Conservation (phyloP, 2,113 vertebrate species). For the Lota lota region DNA sequence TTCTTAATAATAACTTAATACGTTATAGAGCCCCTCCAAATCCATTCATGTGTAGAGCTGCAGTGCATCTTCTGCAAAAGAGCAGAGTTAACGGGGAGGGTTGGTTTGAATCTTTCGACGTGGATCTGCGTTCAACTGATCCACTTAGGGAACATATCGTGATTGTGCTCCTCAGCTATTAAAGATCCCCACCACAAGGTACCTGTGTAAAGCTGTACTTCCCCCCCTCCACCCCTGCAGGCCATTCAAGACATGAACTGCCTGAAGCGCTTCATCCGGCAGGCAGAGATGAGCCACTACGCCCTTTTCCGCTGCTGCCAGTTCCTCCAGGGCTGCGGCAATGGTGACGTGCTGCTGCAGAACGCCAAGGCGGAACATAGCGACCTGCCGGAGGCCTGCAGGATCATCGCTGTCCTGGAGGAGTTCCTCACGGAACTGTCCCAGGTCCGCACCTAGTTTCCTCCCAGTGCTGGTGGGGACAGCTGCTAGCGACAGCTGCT, state of each 20-base stretch:
- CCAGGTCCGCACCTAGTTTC: conserved; percentile 37
- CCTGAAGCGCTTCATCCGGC: conserved; percentile 92
- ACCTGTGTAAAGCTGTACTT: not conserved
- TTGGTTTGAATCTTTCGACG: too few relatives aligned
- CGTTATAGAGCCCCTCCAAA: too few relatives aligned
- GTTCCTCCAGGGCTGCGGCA: conserved; percentile 93
- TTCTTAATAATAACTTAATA: too few relatives aligned
- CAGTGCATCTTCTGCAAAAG: too few relatives aligned
- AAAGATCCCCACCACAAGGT: not conserved
- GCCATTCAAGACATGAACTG: conserved; percentile 98
- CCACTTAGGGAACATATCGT: not conserved
- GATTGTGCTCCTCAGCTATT: not conserved
- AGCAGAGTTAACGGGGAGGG: too few relatives aligned
- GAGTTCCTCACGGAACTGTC: conserved; percentile 85
- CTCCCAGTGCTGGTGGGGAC: not conserved
- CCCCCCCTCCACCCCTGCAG: conserved; percentile 57
- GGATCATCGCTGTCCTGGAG: conserved; percentile 87
- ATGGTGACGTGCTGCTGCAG: conserved; percentile 88
- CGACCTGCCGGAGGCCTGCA: conserved; percentile 89
- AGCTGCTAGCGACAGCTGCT: too few relatives aligned
- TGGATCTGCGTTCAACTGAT: not conserved
- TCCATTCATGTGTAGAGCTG: too few relatives aligned
- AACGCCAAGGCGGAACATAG: conserved; percentile 89
- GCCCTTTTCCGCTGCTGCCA: conserved; percentile 91
- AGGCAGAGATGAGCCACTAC: conserved; percentile 96